A percentile compares a stretch with the other conserved stretches of the same genome.
These are phyloP conservation scores for Lates calcarifer DNA, from an alignment of 2,113 vertebrate genomes.

Conservation along the genomic window DNA sequence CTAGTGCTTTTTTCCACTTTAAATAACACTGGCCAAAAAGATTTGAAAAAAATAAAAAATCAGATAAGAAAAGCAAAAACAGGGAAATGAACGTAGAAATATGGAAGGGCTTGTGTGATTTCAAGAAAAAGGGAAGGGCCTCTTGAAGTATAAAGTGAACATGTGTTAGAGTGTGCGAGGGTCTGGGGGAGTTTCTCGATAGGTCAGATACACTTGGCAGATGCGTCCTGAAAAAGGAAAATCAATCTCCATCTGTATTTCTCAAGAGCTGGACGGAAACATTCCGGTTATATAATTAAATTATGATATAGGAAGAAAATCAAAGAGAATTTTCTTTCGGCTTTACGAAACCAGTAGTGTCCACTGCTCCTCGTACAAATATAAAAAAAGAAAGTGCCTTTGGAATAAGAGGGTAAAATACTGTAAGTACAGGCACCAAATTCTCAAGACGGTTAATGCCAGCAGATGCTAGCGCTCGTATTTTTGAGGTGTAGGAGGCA, in stretches of 20 bases:
- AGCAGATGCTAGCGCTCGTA: constrained; percentile 32
- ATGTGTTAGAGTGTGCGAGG: constrained; percentile 39
- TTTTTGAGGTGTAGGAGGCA: constrained; percentile 70
- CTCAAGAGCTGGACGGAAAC: constrained; percentile 83
- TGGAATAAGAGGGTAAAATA: constrained; percentile 21
- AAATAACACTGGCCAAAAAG: constrained; percentile 14
- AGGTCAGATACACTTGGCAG: constrained; percentile 23
- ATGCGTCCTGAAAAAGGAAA: constrained; percentile 63
- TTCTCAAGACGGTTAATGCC: constrained; percentile 43
- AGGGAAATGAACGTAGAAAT: not conserved
- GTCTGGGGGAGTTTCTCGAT: constrained; percentile 28
- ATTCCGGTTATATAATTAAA: constrained; percentile 48
- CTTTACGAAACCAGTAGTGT: constrained; percentile 46
- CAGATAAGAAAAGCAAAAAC: constrained; percentile 28
- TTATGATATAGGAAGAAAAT: constrained; percentile 15
- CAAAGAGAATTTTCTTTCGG: constrained; percentile 15
- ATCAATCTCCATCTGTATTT: constrained; percentile 89
- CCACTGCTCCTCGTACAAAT: constrained; percentile 74
- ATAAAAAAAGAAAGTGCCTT: constrained; percentile 35
- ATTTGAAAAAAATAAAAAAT: not conserved
- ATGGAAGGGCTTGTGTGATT: constrained; percentile 14
- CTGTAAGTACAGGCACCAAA: constrained; percentile 19
- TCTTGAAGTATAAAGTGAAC: constrained; percentile 28
- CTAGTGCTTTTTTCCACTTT: not conserved
- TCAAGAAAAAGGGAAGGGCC: constrained; percentile 9